Evolutionary conservation across 2,888 invertebrate genomes (phyloP).

Genomic region (Hirtodrosophila cameraria): DNA sequence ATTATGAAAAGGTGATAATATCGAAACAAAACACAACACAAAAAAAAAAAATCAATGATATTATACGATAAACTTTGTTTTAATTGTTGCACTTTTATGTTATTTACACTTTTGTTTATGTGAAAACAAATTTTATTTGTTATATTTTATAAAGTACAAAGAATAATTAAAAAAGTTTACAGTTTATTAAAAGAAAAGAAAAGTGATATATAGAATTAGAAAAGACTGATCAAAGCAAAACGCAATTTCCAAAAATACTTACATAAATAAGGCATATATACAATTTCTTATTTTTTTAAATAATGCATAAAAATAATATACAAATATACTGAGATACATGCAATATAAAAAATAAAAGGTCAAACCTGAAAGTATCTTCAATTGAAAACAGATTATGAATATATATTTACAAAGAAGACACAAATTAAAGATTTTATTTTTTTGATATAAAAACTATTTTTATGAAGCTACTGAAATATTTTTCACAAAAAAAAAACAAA

Average conservation of each 20-base stretch:
- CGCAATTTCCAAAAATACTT: constrained; percentile 8
- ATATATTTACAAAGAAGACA: constrained; percentile 7
- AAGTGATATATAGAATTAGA: constrained; percentile 38
- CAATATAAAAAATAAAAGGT: constrained; percentile 5
- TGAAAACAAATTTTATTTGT: constrained; percentile 61
- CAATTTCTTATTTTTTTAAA: constrained; percentile 8
- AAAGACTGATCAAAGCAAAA: constrained; percentile 50
- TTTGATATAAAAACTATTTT: not conserved
- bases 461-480: not conserved
- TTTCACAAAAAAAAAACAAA: constrained; percentile 1
- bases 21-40: constrained; percentile 38
- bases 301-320: constrained; percentile 9
- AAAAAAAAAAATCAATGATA: constrained; percentile 35
- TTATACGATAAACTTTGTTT: constrained; percentile 59
- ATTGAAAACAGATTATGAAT: constrained; percentile 9
- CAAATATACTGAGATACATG: constrained; percentile 20
- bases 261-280: constrained; percentile 1
- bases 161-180: constrained; percentile 17
- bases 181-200: constrained; percentile 26
- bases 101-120: constrained; percentile 68
- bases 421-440: constrained; percentile 2
- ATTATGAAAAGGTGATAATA: constrained; percentile 64
- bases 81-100: constrained; percentile 73
- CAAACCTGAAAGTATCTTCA: not conserved
- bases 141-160: constrained; percentile 50